Percentiles rank a stretch among this genome's conserved stretches.
phyloP scores from a whole-genome alignment of 1,140 invertebrate genomes.

The Hycleus phaleratus region DNA sequence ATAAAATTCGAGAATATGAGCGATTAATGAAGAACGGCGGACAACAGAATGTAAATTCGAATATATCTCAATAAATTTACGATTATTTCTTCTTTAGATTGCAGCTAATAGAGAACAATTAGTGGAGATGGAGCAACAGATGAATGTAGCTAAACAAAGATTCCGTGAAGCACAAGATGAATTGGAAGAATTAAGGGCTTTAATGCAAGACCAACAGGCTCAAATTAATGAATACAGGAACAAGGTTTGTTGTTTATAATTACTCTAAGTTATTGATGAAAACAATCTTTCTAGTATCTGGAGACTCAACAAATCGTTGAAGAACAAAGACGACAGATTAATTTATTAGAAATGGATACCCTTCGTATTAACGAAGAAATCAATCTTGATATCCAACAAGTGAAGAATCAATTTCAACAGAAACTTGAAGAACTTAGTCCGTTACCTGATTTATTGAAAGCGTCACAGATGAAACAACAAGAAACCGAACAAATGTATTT shows the following conservation, averaged over 20 bases:
- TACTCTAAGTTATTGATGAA: neutral
- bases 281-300: conserved; percentile 44
- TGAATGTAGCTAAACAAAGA: conserved; percentile 53
- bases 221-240: conserved; percentile 67
- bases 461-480: conserved; percentile 62
- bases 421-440: conserved; percentile 65
- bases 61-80: too few species aligned
- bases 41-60: too few species aligned
- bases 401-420: conserved; percentile 69
- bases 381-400: conserved; percentile 62
- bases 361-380: conserved; percentile 67
- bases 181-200: conserved; percentile 55
- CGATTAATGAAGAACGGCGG: neutral
- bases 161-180: conserved; percentile 58
- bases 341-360: conserved; percentile 69
- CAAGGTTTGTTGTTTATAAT: conserved; percentile 44
- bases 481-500: conserved; percentile 59
- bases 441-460: conserved; percentile 63
- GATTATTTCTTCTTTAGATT: conserved; percentile 26
- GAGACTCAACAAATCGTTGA: conserved; percentile 66
- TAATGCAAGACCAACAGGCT: conserved; percentile 60
- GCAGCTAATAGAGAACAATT: conserved; percentile 47
- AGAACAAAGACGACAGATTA: conserved; percentile 61
- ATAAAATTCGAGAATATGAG: conserved; percentile 47
- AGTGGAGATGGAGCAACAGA: conserved; percentile 56